Evolutionary conservation across 2,113 vertebrate genomes (phyloP), one percentile per base, ranked within the genome.

Genomic region (Scatophagus argus): DNA sequence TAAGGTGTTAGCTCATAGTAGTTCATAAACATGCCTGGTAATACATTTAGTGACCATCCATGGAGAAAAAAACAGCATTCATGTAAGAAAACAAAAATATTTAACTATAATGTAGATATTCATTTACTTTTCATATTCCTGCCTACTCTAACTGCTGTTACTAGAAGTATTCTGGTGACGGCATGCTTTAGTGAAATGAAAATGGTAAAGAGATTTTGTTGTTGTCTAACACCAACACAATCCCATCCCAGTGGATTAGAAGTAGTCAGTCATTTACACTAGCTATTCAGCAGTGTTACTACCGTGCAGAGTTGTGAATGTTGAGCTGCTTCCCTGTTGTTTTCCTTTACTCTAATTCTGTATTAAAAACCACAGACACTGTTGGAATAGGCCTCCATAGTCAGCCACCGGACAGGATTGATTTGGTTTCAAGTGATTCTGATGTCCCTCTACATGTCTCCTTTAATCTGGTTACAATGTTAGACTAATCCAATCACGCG

Each of bases 401-500:
- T 79, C 82, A 83, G 68, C 65, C 59, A 5, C 71, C 56, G 49
- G 64, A 89, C 81, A 81, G 75, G 74, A 87, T 68, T 85, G 83
- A 91, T 91, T 73, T 72, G 36, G 58, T 82, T 86, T 79, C 69
- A 68, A 80, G 67, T 77, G 75, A 87, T 82, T 89, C 80, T 52
- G 69, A 84, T 81, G 49, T 51, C 60, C 67, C 36, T 67, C 38
- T 55, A 25, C 78, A 52, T 72, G 77, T 75, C 77, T 68, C 44
- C 55, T 77, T 88, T 86, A 74, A 86, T 89, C 84, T 79, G 77
- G 80, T 91, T 88, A 71, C 55, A 41, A 66, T 47, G 76, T 82
- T 81, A 47, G 58, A n/a, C 39, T 90, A 93, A 93, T 92, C 92
- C 90, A 91, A 81, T 94, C 91, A 77, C 64, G 56, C 64, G 54